These are phyloP conservation scores for Euzophera pinguis DNA, from an alignment of 2,888 invertebrate species.

Conservation along the genomic window DNA sequence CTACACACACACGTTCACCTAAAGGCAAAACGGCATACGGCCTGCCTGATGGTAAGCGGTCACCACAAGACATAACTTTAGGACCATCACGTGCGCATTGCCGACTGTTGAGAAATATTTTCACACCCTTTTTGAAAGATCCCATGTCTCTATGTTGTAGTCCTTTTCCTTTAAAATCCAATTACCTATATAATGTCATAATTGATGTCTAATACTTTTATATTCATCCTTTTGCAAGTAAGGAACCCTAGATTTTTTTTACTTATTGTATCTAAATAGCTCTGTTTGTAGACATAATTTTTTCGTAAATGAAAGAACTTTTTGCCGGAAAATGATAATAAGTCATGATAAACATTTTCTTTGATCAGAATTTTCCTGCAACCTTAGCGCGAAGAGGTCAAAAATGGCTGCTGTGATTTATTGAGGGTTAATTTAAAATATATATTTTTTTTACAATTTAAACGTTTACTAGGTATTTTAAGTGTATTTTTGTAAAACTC, in stretches of 20 bases:
- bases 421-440: constrained; percentile 6
- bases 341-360: constrained; percentile 16
- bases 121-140: too few species aligned
- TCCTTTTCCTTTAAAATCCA: too few species aligned
- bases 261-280: constrained; percentile 25
- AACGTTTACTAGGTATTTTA: background rate
- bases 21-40: too few species aligned
- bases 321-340: constrained; percentile 17
- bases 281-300: constrained; percentile 3
- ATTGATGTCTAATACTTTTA: too few species aligned
- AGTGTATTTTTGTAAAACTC: too few species aligned
- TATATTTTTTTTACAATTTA: background rate
- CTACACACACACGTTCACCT: too few species aligned
- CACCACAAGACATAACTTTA: too few species aligned
- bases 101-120: too few species aligned
- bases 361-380: background rate
- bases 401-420: constrained; percentile 4
- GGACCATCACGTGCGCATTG: too few species aligned
- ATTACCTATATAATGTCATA: too few species aligned
- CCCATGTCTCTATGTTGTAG: too few species aligned
- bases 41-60: too few species aligned
- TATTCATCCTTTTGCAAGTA: background rate
- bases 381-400: background rate
- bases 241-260: constrained; percentile 18
- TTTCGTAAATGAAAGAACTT: constrained; percentile 17